Base-by-base conservation (phyloP, 2,888 invertebrate species). In the Amphipoea lucens region DNA sequence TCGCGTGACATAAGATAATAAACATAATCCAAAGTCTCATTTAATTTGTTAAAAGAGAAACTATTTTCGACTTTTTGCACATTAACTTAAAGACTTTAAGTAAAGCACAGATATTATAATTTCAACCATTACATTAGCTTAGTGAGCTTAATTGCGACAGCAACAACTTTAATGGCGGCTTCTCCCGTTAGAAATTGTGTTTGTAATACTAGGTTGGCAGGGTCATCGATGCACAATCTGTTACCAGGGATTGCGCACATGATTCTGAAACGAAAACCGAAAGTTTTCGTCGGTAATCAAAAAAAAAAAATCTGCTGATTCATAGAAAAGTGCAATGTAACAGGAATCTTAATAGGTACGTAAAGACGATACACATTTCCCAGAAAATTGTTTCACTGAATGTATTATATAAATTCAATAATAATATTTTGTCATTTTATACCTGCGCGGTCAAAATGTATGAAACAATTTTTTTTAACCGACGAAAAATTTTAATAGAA, bases 21-120 rank as follows among this genome's bases (percentile, higher is more conserved):
- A 62, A 6, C n/a, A 45, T 70, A 3, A 51, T 67, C 67, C 11
- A 29, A 70, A 71, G 12, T 48, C 45, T 40, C 1, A 63, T 82
- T 57, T 20, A 2, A 78, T 74, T 65, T 48, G 6, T 40, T n/a
- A 63, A 63, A 65, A 60, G 12, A 57, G 79, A n/a, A n/a, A 54
- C 7, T n/a, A n/a, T 40, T 77, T 60, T n/a, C 0, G 0, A 40
- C 42, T 63, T 84, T 76, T 65, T 72, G 71, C 60, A 12, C 62
- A 74, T 74, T 76, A 84, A 63, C 63, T 36, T 71, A 48, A 36
- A 74, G 71, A 82, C 42, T 36, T 76, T 57, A 65, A 76, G n/a
- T 73, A 62, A 74, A 71, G 29, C 51, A 71, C 51, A 1, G 54
- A 63, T 51, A 63, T 20, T 66, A 77, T 54, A 72, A 80, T 62